Evolutionary conservation across 2,113 vertebrate genomes (phyloP).

Genomic region (Phycodurus eques): DNA sequence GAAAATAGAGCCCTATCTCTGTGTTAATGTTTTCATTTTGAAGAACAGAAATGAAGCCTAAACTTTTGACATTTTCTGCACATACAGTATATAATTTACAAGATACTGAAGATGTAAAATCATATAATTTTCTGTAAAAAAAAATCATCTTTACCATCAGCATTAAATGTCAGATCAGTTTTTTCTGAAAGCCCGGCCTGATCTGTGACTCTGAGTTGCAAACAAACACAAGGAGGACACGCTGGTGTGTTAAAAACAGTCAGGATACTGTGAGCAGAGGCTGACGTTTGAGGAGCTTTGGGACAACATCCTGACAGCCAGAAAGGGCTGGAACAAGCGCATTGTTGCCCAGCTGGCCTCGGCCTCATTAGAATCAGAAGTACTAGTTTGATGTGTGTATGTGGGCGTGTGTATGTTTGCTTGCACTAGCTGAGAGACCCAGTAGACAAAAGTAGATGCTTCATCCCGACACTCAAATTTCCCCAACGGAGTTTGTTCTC

Average conservation of each 20-base stretch:
- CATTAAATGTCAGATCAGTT: not conserved
- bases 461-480: constrained; percentile 52
- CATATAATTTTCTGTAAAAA: not conserved
- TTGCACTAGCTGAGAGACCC: constrained; percentile 53
- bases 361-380: constrained; percentile 65
- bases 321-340: constrained; percentile 43
- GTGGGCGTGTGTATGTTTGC: constrained; percentile 34
- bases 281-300: constrained; percentile 46
- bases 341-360: constrained; percentile 55
- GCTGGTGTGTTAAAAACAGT: constrained; percentile 21
- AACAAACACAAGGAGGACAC: constrained; percentile 16
- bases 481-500: constrained; percentile 38
- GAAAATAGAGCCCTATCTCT: too few species aligned
- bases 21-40: too few species aligned
- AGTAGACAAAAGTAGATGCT: constrained; percentile 66
- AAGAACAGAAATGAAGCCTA: too few species aligned
- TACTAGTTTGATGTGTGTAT: constrained; percentile 30
- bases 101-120: too few species aligned
- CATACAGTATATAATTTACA: not conserved
- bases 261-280: constrained; percentile 45
- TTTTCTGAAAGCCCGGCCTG: not conserved
- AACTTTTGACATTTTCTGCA: too few species aligned
- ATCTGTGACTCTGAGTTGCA: not conserved
- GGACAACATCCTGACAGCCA: constrained; percentile 48
- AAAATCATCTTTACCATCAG: not conserved